Evolutionary conservation across 2,797 vertebrate species (phyloP), one percentile per base, ranked within the genome.

Genomic region (Rhincodon typus): DNA sequence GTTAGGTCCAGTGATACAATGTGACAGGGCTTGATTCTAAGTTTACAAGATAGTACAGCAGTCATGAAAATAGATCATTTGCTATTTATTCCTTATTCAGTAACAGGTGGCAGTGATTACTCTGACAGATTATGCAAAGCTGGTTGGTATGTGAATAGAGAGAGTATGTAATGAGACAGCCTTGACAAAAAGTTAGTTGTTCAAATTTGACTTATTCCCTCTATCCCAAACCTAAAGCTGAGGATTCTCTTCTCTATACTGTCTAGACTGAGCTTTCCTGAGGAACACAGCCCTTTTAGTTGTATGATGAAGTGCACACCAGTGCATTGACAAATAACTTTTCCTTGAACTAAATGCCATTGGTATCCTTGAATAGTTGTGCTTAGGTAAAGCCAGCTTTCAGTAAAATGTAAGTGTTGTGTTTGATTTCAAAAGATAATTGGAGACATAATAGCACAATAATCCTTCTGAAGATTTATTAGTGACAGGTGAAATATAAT

Each of bases 391-490:
- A 91, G 21, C 82, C 13, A 91, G 4, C 27, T 57, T 91, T 66
- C 88, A 66, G 4, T 91, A 57, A 91, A 46, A 25, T 84, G 7
- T 84, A 84, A 46, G 42, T 23, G 15, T 57, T 91, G 19, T 57
- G 17, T 91, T 91, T 91, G 57, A n/a, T 13, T 91, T 91, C n/a
- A 91, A 66, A 66, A 91, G 88, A 34, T 91, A 34, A 66, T 91
- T n/a, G 62, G 3, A 34, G 57, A 34, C 62, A 66, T 57, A 30
- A 21, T 34, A 91, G 4, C 6, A 91, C 62, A 13, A 90, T 30
- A 90, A 77, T 90, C n/a, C 87, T 62, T n/a, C 87, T 90, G 23
- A 6, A 25, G 6, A 21, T 62, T 34, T 2, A n/a, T 90, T 62
- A 34, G 66, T 57, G 34, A 30, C 27, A n/a, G 30, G 30, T 90